Evolutionary conservation across 2,797 vertebrate genomes (phyloP), one percentile per base, ranked within the genome.

Genomic region (Galagoides demidoff): DNA sequence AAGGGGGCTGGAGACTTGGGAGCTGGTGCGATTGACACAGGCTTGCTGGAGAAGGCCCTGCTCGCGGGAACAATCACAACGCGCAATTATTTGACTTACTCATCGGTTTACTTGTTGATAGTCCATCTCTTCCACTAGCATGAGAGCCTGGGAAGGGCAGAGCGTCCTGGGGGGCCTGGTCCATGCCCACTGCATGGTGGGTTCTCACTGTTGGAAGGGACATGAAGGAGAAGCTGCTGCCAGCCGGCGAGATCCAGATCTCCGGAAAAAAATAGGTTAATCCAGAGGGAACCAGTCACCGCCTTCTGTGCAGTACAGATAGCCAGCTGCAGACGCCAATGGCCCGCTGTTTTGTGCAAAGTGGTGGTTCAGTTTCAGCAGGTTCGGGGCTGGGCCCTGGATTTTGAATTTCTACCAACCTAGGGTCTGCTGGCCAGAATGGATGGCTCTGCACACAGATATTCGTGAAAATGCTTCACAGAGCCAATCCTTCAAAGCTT

Each of bases 231-330:
- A 61, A 4, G 1, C 12, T 27, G 9, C 39, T 29, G 22, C 12
- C 3, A 55, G 43, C 63, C 43, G 17, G 55, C 34, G 31, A 88
- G 73, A 74, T 27, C 39, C n/a, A 43, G 39, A 45, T 10, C 10
- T 57, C 11, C 13, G 29, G 34, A 20, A 0, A 25, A 71, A 39
- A 27, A 27, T 22, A 37, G 27, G 17, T 43, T 16, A 22, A 17
- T 31, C 37, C 23, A 6, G 63, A 34, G 31, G 6, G 29, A 13
- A 5, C 17, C 1, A 10, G 43, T 34, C 43, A 8, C 34, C 7
- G 11, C 20, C 1, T 43, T 37, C 19, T 5, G 0, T 0, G 13
- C 9, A 3, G 70, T 5, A 1, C 9, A 19, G 27, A 6, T 0
- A 3, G 57, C 31, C 7, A 20, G 16, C 77, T 23, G 25, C 63